Evolutionary conservation across 2,888 invertebrate species (phyloP).

Genomic region (Phyllotreta striolata): DNA sequence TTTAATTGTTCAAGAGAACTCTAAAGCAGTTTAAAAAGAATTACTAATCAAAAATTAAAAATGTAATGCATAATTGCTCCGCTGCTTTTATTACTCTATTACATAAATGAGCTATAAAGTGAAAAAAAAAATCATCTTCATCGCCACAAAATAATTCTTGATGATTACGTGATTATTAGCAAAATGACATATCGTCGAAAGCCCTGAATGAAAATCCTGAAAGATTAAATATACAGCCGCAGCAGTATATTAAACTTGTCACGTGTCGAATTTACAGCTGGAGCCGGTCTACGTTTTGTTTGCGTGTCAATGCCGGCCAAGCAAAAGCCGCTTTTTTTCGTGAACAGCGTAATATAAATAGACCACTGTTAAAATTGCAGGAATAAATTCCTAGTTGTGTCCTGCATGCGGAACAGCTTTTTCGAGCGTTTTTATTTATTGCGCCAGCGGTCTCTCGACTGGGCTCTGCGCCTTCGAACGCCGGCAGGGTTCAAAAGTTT

Average conservation of each 20-base stretch:
- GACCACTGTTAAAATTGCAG: conserved; percentile 35
- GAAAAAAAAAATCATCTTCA: no score
- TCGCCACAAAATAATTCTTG: no score
- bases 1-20: no score
- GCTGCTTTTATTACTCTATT: no score
- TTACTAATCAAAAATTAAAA: no score
- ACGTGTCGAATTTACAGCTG: conserved; percentile 3
- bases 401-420: conserved; percentile 36
- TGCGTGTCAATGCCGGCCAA: conserved; percentile 29
- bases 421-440: conserved; percentile 33
- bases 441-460: conserved; percentile 19
- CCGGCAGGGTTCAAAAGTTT: conserved; percentile 33
- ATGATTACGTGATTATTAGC: no score
- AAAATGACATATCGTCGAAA: neutral
- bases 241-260: conserved; percentile 6
- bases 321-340: conserved; percentile 24
- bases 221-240: neutral
- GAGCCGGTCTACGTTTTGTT: conserved; percentile 18
- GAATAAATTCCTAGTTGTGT: conserved; percentile 35
- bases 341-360: conserved; percentile 33
- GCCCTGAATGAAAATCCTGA: neutral
- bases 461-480: conserved; percentile 11
- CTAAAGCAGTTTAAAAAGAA: no score
- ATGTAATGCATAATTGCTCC: no score
- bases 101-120: no score